Evolutionary conservation across 2,797 vertebrate genomes (phyloP).

Genomic region (Cynopterus sphinx): DNA sequence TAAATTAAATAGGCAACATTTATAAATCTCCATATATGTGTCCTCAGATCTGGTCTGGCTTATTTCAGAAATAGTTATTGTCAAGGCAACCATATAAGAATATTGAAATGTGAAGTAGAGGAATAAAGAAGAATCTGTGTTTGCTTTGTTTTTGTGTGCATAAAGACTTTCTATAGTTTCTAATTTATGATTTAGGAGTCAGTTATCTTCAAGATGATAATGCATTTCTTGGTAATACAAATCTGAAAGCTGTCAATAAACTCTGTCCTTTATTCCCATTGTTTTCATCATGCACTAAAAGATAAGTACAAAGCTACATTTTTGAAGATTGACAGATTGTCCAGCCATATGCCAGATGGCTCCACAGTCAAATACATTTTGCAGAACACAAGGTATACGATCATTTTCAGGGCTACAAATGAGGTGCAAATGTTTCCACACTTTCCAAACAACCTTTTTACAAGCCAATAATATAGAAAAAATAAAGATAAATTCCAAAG

Average conservation of each 20-base stretch:
- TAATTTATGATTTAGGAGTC: slow-evolving; percentile 20
- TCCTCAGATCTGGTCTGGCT: background rate
- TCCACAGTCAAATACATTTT: background rate
- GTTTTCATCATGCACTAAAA: background rate
- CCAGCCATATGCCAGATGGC: background rate
- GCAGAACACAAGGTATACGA: background rate
- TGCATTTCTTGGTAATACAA: background rate
- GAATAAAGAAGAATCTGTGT: background rate
- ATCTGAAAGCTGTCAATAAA: slow-evolving; percentile 8
- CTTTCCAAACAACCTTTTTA: background rate
- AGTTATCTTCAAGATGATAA: slow-evolving; percentile 7
- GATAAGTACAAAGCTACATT: background rate
- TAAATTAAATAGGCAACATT: background rate
- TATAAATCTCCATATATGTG: background rate
- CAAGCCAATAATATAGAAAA: background rate
- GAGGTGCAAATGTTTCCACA: background rate
- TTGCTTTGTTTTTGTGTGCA: background rate
- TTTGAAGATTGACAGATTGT: background rate
- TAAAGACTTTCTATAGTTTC: background rate
- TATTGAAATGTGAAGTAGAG: background rate
- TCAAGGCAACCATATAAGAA: background rate
- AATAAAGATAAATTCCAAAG: background rate
- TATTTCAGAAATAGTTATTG: slow-evolving; percentile 1
- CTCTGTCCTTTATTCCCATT: background rate
- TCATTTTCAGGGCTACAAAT: background rate